phyloP scores from a whole-genome alignment of 2,888 invertebrate species.

The Rhorus exstirpatorius region DNA sequence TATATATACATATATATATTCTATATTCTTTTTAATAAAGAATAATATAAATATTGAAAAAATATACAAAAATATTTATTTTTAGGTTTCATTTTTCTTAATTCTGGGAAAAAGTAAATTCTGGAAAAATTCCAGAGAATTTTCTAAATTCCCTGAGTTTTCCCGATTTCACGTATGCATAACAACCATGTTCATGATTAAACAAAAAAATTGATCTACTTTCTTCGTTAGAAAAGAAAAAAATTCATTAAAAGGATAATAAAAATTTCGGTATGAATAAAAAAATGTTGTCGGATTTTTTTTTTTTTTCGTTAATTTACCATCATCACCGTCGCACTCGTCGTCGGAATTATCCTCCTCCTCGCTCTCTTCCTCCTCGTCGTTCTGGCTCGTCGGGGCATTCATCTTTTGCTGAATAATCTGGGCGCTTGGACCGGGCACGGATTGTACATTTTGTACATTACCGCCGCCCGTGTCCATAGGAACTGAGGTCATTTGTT shows the following conservation, averaged over 20 bases:
- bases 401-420: slow-evolving; percentile 70
- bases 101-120: too few relatives aligned
- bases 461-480: slow-evolving; percentile 81
- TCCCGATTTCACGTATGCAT: too few relatives aligned
- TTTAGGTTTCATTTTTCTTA: too few relatives aligned
- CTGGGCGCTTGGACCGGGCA: slow-evolving; percentile 83
- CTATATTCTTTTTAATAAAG: too few relatives aligned
- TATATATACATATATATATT: too few relatives aligned
- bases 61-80: too few relatives aligned
- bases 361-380: slow-evolving; percentile 82
- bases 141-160: too few relatives aligned
- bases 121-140: too few relatives aligned
- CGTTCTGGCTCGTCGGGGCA: slow-evolving; percentile 77
- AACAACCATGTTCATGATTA: too few relatives aligned
- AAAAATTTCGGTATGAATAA: not conserved
- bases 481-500: slow-evolving; percentile 84
- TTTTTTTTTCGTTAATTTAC: slow-evolving; percentile 69
- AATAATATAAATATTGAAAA: too few relatives aligned
- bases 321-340: slow-evolving; percentile 83
- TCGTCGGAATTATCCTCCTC: slow-evolving; percentile 84
- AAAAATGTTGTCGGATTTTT: not conserved
- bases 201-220: too few relatives aligned
- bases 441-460: slow-evolving; percentile 81
- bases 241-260: too few relatives aligned
- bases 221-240: not conserved